Evolutionary conservation across 2,888 invertebrate genomes (phyloP).

Genomic region (Lochmaea capreae): DNA sequence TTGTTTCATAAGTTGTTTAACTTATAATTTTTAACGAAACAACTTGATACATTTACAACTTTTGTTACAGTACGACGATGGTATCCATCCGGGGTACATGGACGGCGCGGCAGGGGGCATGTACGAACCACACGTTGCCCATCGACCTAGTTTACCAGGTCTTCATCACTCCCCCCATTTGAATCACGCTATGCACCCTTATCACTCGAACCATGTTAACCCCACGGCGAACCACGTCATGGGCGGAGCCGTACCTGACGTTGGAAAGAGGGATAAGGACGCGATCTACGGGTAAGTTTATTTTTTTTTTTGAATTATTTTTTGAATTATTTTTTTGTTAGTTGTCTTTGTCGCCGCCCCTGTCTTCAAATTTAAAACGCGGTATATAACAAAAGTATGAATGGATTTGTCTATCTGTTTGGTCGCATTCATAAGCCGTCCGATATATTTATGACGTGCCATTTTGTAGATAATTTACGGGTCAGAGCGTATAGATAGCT

Average conservation of each 20-base stretch:
- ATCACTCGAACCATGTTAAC: conserved; percentile 78
- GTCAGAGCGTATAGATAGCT: conserved; percentile 53
- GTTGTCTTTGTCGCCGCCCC: not conserved
- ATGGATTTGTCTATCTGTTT: conserved; percentile 57
- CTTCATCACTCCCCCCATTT: conserved; percentile 85
- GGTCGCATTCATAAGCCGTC: conserved; percentile 63
- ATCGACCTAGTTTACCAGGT: conserved; percentile 73
- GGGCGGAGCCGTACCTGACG: conserved; percentile 84
- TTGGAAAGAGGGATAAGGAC: conserved; percentile 97
- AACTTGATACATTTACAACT: not conserved
- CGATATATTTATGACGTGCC: conserved; percentile 65
- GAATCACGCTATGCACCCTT: conserved; percentile 84
- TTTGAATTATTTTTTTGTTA: too few relatives aligned
- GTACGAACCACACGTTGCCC: conserved; percentile 82
- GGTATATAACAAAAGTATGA: conserved; percentile 45
- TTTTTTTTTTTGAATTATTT: too few relatives aligned
- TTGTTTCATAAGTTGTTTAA: not conserved
- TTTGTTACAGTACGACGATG: conserved; percentile 89
- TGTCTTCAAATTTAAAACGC: not conserved
- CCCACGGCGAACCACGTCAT: conserved; percentile 84
- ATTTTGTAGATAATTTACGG: conserved; percentile 65
- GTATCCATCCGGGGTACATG: conserved; percentile 92
- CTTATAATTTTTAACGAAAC: not conserved
- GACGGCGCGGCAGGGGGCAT: conserved; percentile 76
- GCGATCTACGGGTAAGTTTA: conserved; percentile 97